Conservation (phyloP, 2,888 invertebrate species). For the Aphrophora alni region DNA sequence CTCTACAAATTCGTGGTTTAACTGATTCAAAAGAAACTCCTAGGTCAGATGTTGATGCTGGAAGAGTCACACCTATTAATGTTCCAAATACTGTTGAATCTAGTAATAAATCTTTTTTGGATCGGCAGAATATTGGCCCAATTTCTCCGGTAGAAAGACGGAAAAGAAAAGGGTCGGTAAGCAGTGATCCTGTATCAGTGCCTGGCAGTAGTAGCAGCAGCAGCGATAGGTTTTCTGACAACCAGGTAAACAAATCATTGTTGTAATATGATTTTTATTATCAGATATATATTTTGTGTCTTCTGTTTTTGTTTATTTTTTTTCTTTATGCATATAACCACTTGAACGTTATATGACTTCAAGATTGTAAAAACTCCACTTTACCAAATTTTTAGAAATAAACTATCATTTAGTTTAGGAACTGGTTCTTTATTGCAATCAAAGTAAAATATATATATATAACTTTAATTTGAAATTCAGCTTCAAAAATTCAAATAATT, state of each 20-base stretch:
- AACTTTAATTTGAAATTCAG: too few relatives aligned
- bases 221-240: conserved; percentile 56
- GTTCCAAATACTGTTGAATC: conserved; percentile 22
- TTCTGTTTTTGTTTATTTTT: too few relatives aligned
- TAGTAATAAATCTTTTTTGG: conserved; percentile 35
- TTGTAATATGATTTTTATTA: not conserved
- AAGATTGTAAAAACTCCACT: too few relatives aligned
- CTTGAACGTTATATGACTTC: too few relatives aligned
- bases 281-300: conserved; percentile 15
- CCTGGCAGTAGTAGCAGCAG: conserved; percentile 21
- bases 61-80: not conserved
- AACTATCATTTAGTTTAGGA: too few relatives aligned
- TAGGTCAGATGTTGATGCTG: not conserved
- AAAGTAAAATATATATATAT: too few relatives aligned
- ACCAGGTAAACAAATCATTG: conserved; percentile 46
- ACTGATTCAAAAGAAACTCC: conserved; percentile 66
- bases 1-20: conserved; percentile 87
- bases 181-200: conserved; percentile 64
- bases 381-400: too few relatives aligned
- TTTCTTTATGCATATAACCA: too few relatives aligned
- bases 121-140: conserved; percentile 31
- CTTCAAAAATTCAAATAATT: too few relatives aligned
- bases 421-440: too few relatives aligned
- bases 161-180: conserved; percentile 70
- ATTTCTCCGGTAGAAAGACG: conserved; percentile 62